Percentiles rank a stretch among this genome's conserved stretches.
Conservation (phyloP, 2,888 invertebrate genomes). For the Mystacides longicornis region DNA sequence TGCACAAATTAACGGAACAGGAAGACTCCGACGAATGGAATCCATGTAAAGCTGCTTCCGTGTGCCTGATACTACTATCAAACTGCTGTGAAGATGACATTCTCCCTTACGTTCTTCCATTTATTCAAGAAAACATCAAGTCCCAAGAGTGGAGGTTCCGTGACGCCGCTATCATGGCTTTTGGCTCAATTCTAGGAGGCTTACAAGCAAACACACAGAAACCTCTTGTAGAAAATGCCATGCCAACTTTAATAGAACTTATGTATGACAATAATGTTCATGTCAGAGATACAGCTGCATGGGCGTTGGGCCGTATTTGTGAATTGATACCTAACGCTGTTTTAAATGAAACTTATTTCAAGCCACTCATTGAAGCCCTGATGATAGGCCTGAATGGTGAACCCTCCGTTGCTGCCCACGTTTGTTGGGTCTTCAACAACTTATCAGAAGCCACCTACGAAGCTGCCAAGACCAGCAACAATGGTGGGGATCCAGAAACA, state of each 20-base stretch:
- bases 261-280: slow-evolving; percentile 93
- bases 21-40: slow-evolving; percentile 99
- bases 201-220: slow-evolving; percentile 80
- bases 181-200: slow-evolving; percentile 90
- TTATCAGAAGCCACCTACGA: slow-evolving; percentile 96
- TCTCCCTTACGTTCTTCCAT: slow-evolving; percentile 91
- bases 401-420: slow-evolving; percentile 94
- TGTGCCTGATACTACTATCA: slow-evolving; percentile 95
- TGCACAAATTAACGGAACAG: slow-evolving; percentile 92
- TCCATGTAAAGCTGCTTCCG: slow-evolving; percentile 97
- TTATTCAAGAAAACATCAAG: slow-evolving; percentile 91
- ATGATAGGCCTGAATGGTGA: slow-evolving; percentile 85
- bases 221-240: slow-evolving; percentile 91
- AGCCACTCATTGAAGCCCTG: slow-evolving; percentile 72
- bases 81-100: slow-evolving; percentile 97
- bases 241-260: slow-evolving; percentile 89
- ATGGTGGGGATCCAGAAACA: slow-evolving; percentile 73
- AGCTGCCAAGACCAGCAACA: slow-evolving; percentile 59
- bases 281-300: slow-evolving; percentile 95
- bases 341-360: slow-evolving; percentile 77
- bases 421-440: slow-evolving; percentile 98
- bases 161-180: slow-evolving; percentile 98
- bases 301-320: slow-evolving; percentile 97
- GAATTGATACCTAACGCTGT: slow-evolving; percentile 95
- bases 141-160: slow-evolving; percentile 86